Base-by-base conservation (phyloP, 2,888 invertebrate genomes). In the Parapristionchus giblindavisi region DNA sequence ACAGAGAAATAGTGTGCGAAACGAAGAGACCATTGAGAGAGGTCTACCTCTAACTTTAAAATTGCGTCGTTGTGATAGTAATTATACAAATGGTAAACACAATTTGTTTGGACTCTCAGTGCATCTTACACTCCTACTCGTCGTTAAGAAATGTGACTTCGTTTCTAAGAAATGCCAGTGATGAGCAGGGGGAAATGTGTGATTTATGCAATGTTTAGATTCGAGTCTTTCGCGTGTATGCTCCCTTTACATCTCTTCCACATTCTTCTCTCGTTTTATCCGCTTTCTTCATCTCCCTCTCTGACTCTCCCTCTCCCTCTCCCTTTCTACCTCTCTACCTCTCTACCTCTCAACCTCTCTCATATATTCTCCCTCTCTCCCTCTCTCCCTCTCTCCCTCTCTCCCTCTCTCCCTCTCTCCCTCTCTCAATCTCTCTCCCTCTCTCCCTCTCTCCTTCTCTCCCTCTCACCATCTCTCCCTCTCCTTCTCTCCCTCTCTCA, bases 371-470 rank as follows among this genome's bases (percentile, higher is more conserved):
- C 43, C 17, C 43, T 43, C 43, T 43, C 43, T 43, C 43, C 43
- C 63, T 21, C 40, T 70, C 56, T 75, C 65, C 52, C 40, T 58
- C 75, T 40, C 43, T 65, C 73, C 40, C 40, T 51, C 73, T 43
- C 61, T 70, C 54, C 68, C 40, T 32, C 76, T 76, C 70, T 63
- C 66, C 66, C 66, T 73, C n/a, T n/a, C 74, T 68, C 75, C 56
- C 72, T 71, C 65, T 75, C 54, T 56, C 54, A 65, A 34, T 61
- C 52, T 40, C 14, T 17, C 61, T 32, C 52, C 65, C 36, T 70
- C 24, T 54, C 38, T 61, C 38, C 52, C 32, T 52, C 56, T 36
- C 27, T 61, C 52, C 32, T 34, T 14, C 38, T 52, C 61, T 32
- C 40, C 52, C 56, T 43, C 40, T 61, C 34, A 32, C 27, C 70